Evolutionary conservation across 2,113 vertebrate species (phyloP).

Genomic region (Phyllopteryx taeniolatus): DNA sequence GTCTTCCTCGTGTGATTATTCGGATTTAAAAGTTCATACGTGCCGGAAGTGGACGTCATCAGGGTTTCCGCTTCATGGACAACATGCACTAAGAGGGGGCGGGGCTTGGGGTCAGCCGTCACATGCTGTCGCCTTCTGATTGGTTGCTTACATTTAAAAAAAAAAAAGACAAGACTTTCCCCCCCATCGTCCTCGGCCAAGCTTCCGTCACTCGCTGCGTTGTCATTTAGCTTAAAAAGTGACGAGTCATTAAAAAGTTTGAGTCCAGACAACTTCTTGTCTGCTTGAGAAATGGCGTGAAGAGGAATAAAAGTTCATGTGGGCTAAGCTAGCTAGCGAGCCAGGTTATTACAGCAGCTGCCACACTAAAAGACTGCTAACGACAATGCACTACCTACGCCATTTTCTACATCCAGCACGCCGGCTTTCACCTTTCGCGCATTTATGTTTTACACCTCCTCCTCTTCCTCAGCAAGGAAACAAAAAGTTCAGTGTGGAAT

Average conservation of each 20-base stretch:
- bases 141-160: neutral
- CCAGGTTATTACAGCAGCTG: neutral
- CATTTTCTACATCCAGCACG: neutral
- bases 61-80: neutral
- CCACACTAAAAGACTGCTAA: neutral
- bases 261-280: too few species aligned
- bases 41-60: neutral
- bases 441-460: neutral
- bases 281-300: neutral
- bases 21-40: neutral
- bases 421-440: too few species aligned
- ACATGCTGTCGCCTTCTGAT: neutral
- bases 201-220: neutral
- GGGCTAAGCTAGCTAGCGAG: constrained; percentile 1
- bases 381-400: neutral
- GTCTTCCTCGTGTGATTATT: neutral
- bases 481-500: neutral
- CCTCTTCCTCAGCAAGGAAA: neutral
- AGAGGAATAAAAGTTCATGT: neutral
- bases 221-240: neutral
- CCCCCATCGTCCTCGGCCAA: too few species aligned
- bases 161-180: too few species aligned
- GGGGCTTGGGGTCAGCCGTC: neutral
- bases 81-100: neutral
- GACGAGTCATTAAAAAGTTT: neutral